Evolutionary conservation across 2,797 vertebrate species (phyloP).

Genomic region (Protonibea diacanthus): DNA sequence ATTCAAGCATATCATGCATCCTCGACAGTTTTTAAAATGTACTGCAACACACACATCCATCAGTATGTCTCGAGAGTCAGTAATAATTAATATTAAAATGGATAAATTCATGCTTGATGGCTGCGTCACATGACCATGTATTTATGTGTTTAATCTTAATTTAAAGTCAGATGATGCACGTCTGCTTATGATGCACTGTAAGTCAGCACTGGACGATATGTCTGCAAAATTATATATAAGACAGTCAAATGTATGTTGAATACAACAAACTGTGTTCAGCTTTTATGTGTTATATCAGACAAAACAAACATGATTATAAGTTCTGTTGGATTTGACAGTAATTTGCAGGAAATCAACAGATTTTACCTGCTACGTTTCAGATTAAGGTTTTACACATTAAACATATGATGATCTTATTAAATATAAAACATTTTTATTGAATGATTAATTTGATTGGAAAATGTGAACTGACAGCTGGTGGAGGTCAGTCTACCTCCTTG

Average conservation of each 20-base stretch:
- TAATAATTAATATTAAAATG: neutral
- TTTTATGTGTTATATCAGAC: neutral
- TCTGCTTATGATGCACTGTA: neutral
- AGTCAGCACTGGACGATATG: neutral
- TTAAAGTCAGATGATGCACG: too few relatives aligned
- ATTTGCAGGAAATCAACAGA: neutral
- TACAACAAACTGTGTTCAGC: neutral
- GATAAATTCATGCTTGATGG: neutral
- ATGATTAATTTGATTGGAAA: too few relatives aligned
- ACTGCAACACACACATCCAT: neutral
- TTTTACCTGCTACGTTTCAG: neutral
- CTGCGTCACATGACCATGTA: too few relatives aligned
- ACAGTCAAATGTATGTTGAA: neutral
- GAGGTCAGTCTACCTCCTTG: too few relatives aligned
- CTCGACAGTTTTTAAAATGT: constrained; percentile 5
- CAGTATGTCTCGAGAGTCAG: neutral
- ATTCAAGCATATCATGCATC: too few relatives aligned
- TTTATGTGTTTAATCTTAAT: too few relatives aligned
- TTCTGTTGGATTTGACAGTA: neutral
- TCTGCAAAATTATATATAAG: neutral
- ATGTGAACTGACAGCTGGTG: too few relatives aligned
- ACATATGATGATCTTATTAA: neutral
- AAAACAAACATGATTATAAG: neutral
- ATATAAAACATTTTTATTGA: neutral
- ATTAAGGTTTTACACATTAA: neutral